Base-by-base conservation (phyloP, 2,113 vertebrate species). In the Sakesphorus luctuosus region DNA sequence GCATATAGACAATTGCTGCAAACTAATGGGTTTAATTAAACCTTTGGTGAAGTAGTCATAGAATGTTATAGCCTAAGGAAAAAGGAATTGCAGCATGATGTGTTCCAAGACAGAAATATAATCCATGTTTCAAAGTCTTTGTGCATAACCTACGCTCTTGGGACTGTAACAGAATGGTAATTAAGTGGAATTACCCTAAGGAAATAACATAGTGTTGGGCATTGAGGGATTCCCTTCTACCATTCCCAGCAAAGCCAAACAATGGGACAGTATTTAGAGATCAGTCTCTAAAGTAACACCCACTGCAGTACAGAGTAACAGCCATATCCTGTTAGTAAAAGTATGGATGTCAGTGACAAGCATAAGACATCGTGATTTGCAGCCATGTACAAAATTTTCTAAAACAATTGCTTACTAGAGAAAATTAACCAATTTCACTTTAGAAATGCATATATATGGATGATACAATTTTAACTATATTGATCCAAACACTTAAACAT, bases 11-110 rank as follows among this genome's bases (percentile, higher is more conserved):
- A 52, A 77, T 84, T 80, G 74, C 53, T 90, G 75, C 67, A 83
- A 95, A 91, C 87, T 86, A 90, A 94, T 55, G 75, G 47, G 50
- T 90, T 96, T 96, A 90, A 95, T 95, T 90, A 91, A 94, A 95
- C 53, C 20, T 96, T 63, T 80, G 71, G 95, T 91, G 79, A 96
- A 96, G 78, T 14, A 80, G 68, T 90, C 93, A 91, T 85, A 83
- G 72, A 93, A 93, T 71, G 46, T 59, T 74, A 74, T n/a, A 90
- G 94, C 93, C 91, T 79, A 85, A 85, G 89, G 93, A 93, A 80
- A 90, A 76, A 86, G 90, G 90, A 86, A 96, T 26, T 96, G 94
- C 67, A 23, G 74, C 58, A 84, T 59, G 43, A 86, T 86, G 77
- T 52, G n/a, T 91, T 96, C 84, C 82, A 85, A 94, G 87, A 87